Evolutionary conservation across 2,113 vertebrate species (phyloP).

Genomic region (Chroicocephalus ridibundus): DNA sequence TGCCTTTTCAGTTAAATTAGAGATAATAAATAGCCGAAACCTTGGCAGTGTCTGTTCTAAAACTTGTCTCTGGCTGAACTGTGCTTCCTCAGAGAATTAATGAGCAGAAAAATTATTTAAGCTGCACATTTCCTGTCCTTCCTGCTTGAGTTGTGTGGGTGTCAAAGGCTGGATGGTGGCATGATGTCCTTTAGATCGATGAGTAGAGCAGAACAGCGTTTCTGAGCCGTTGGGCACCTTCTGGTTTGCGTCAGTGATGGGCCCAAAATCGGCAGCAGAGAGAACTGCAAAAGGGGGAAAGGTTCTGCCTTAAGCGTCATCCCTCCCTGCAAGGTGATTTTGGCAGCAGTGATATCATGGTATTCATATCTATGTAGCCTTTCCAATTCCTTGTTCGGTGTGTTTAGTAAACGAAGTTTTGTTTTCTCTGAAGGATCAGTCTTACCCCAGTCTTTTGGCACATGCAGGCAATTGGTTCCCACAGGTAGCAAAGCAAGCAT

Average conservation of each 20-base stretch:
- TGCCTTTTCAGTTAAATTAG: slow-evolving; percentile 40
- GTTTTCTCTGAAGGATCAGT: neutral
- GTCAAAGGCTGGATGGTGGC: neutral
- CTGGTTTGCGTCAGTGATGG: neutral
- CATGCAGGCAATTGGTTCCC: fast-evolving
- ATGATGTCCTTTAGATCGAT: neutral
- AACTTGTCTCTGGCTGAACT: neutral
- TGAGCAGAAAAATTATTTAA: neutral
- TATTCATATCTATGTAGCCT: neutral
- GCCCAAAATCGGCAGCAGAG: neutral
- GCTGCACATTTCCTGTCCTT: neutral
- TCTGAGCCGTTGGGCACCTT: neutral
- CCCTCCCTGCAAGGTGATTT: neutral
- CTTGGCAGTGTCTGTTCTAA: neutral
- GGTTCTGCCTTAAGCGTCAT: neutral
- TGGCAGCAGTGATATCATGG: neutral
- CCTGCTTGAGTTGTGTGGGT: neutral
- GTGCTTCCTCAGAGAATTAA: slow-evolving; percentile 6
- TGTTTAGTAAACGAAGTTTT: neutral
- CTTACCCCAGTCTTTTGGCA: neutral
- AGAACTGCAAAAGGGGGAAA: neutral
- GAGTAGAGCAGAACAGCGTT: neutral
- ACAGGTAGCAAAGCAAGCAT: neutral
- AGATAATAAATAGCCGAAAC: slow-evolving; percentile 21
- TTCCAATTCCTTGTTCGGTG: neutral